Percentiles rank a stretch among this genome's conserved stretches.
Conservation (phyloP, 2,888 invertebrate genomes). For the Acrobasis repandana region DNA sequence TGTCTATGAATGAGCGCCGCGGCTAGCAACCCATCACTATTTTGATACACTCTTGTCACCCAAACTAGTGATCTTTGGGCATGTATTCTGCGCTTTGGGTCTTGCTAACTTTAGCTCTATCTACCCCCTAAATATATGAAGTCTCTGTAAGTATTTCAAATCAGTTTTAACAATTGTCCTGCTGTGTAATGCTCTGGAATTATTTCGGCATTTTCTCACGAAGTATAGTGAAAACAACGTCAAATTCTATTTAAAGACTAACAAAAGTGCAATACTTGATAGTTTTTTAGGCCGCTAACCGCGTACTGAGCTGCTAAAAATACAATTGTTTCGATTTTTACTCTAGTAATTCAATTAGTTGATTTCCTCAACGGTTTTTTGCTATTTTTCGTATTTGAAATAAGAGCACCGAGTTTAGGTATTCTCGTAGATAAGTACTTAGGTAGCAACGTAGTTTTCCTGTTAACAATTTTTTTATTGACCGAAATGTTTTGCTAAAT, state of each 20-base stretch:
- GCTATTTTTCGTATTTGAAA: background rate
- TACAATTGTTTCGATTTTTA: conserved; percentile 36
- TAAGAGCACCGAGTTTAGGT: background rate
- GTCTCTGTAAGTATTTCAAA: background rate
- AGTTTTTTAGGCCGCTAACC: background rate
- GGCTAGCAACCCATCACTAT: too few relatives aligned
- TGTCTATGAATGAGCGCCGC: too few relatives aligned
- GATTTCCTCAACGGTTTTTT: conserved; percentile 33
- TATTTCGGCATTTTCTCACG: conserved; percentile 4
- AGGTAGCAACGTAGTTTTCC: too few relatives aligned
- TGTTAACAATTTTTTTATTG: too few relatives aligned
- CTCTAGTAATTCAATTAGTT: conserved; percentile 45
- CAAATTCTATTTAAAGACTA: background rate
- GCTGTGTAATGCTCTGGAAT: background rate
- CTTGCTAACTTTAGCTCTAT: too few relatives aligned
- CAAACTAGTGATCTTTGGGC: too few relatives aligned
- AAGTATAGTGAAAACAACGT: background rate
- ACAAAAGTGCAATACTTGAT: conserved; percentile 1
- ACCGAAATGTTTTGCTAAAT: too few relatives aligned
- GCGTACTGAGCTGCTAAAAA: conserved; percentile 29
- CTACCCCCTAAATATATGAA: too few relatives aligned
- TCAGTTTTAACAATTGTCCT: background rate
- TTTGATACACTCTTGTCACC: too few relatives aligned
- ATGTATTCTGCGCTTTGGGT: too few relatives aligned
- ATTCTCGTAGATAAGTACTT: background rate